phyloP scores from a whole-genome alignment of 2,888 invertebrate species.

The Drosophila cognata region DNA sequence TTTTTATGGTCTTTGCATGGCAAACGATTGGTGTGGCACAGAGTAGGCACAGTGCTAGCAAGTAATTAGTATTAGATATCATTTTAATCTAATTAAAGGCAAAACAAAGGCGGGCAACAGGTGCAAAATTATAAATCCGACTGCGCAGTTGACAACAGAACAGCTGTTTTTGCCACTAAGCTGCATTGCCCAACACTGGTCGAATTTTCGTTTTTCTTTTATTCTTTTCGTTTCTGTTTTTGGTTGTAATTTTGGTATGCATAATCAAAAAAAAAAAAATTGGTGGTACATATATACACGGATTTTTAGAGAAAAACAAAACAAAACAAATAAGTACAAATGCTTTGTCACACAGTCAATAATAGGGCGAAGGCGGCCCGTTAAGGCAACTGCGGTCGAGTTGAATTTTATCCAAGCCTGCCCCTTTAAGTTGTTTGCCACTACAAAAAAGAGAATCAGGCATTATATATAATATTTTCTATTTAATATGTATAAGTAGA shows the following conservation, averaged over 20 bases:
- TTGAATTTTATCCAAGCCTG: not conserved
- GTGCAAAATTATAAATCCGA: constrained; percentile 54
- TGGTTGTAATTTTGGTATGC: constrained; percentile 34
- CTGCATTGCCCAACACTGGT: constrained; percentile 34
- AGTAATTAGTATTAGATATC: constrained; percentile 21
- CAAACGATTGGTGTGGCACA: constrained; percentile 12
- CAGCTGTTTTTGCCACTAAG: constrained; percentile 47
- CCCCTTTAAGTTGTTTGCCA: constrained; percentile 81
- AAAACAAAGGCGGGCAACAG: constrained; percentile 48
- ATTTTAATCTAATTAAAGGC: constrained; percentile 50
- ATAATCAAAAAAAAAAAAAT: constrained; percentile 41
- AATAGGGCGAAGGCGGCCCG: constrained; percentile 2
- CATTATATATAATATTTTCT: not conserved
- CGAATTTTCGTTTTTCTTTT: not conserved
- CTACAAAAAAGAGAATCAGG: constrained; percentile 54
- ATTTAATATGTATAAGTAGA: not conserved
- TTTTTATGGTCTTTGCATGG: constrained; percentile 66
- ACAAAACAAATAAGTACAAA: constrained; percentile 33
- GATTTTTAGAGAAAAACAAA: constrained; percentile 7
- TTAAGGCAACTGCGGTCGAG: constrained; percentile 37
- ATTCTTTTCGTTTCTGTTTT: constrained; percentile 27
- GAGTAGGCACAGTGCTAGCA: constrained; percentile 30
- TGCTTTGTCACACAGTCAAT: constrained; percentile 29
- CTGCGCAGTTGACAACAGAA: constrained; percentile 43
- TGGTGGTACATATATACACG: constrained; percentile 43